phyloP scores from a whole-genome alignment of 2,113 vertebrate species.

The Menura novaehollandiae region DNA sequence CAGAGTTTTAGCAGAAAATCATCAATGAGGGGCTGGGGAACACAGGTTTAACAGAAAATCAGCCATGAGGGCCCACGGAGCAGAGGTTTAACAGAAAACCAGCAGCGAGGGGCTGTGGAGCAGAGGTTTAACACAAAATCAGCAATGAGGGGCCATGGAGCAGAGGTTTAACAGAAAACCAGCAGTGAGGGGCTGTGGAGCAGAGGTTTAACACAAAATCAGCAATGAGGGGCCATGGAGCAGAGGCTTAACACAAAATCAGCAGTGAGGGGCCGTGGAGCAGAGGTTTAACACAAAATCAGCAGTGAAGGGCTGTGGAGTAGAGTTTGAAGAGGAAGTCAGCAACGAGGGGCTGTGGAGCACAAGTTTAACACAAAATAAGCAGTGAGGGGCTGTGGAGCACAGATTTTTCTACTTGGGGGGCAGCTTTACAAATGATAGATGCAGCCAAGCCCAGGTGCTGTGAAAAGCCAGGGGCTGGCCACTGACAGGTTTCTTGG shows the following conservation, averaged over 20 bases:
- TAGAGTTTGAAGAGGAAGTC: fast-evolving
- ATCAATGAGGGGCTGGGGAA: not conserved
- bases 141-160: not conserved
- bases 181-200: not conserved
- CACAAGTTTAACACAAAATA: not conserved
- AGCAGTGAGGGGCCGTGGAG: not conserved
- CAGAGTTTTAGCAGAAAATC: not conserved
- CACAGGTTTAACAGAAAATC: fast-evolving
- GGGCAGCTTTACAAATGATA: not conserved
- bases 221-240: not conserved
- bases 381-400: not conserved
- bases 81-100: not conserved
- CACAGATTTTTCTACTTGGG: fast-evolving
- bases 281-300: fast-evolving
- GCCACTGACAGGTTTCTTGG: fast-evolving
- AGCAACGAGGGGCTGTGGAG: too few relatives aligned
- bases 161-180: not conserved
- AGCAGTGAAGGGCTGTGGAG: not conserved
- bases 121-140: fast-evolving
- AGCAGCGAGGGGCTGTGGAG: not conserved
- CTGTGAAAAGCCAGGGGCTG: not conserved
- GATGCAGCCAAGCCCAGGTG: not conserved
- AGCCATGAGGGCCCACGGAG: not conserved
- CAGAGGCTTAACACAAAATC: fast-evolving
- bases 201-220: fast-evolving